Conservation (phyloP, 2,888 invertebrate species). For the Ametastegia equiseti region DNA sequence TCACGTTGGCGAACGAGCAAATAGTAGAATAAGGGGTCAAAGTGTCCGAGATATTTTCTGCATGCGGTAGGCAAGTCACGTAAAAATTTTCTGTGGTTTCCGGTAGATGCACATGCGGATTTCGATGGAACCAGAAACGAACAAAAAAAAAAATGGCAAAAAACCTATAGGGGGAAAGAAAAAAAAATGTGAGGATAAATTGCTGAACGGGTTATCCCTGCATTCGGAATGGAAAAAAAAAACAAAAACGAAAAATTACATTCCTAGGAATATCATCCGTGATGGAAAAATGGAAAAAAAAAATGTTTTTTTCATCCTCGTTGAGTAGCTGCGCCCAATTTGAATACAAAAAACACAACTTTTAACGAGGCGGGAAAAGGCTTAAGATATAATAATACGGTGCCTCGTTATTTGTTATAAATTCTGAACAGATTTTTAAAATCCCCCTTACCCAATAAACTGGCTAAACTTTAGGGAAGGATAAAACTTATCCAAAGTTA, state of each 20-base stretch:
- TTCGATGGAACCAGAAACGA: background rate
- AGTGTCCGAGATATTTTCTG: background rate
- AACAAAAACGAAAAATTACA: background rate
- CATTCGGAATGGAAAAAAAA: no score
- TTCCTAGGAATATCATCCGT: no score
- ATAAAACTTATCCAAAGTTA: background rate
- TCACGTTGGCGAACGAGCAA: background rate
- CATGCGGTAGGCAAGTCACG: conserved; percentile 12
- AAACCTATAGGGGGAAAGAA: background rate
- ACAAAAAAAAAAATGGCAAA: background rate
- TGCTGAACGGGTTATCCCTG: no score
- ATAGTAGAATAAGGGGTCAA: background rate
- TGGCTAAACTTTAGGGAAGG: background rate
- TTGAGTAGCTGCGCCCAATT: background rate
- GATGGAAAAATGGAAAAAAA: background rate
- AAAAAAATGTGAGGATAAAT: no score
- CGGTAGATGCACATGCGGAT: background rate
- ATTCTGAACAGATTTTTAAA: background rate
- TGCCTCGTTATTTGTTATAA: background rate
- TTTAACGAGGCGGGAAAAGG: background rate
- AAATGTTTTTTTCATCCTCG: background rate
- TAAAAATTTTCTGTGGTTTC: conserved; percentile 10
- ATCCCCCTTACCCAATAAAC: no score
- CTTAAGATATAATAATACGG: background rate
- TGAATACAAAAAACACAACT: background rate